These are phyloP conservation scores for Sialia sialis DNA, from an alignment of 2,113 vertebrate species.

Conservation along the genomic window DNA sequence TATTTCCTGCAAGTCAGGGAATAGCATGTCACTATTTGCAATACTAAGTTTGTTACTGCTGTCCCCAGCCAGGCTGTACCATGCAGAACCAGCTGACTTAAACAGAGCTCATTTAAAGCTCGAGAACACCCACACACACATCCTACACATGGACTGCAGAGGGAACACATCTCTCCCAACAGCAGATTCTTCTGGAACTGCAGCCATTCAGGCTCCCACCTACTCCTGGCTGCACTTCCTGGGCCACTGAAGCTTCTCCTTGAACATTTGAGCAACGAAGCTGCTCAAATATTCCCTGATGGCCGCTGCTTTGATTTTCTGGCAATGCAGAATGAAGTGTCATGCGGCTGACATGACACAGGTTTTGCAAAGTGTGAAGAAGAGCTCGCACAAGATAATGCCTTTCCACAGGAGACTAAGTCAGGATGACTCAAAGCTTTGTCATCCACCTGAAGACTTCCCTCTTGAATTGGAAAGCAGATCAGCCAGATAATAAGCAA, in stretches of 20 bases:
- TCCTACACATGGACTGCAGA: not conserved
- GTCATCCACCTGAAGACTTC: slow-evolving; percentile 35
- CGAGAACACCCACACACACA: not conserved
- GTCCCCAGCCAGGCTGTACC: not conserved
- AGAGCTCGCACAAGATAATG: slow-evolving; percentile 20
- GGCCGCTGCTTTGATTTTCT: not conserved
- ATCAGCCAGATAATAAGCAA: slow-evolving; percentile 43
- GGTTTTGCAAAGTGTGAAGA: slow-evolving; percentile 3
- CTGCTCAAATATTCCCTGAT: not conserved
- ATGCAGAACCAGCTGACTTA: not conserved
- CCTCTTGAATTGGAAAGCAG: slow-evolving; percentile 30
- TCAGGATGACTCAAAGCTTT: slow-evolving; percentile 47
- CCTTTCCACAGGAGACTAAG: slow-evolving; percentile 28
- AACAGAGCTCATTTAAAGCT: not conserved
- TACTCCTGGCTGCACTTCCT: not conserved
- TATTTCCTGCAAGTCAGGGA: not conserved
- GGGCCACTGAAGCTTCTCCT: not conserved
- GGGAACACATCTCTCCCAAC: not conserved
- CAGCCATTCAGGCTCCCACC: not conserved
- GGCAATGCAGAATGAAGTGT: not conserved
- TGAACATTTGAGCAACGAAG: not conserved
- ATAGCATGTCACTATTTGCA: not conserved
- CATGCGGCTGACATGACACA: not conserved
- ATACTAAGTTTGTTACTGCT: not conserved
- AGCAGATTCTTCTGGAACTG: slow-evolving; percentile 13